phyloP scores from a whole-genome alignment of 2,797 vertebrate species.

The Agapornis canus region DNA sequence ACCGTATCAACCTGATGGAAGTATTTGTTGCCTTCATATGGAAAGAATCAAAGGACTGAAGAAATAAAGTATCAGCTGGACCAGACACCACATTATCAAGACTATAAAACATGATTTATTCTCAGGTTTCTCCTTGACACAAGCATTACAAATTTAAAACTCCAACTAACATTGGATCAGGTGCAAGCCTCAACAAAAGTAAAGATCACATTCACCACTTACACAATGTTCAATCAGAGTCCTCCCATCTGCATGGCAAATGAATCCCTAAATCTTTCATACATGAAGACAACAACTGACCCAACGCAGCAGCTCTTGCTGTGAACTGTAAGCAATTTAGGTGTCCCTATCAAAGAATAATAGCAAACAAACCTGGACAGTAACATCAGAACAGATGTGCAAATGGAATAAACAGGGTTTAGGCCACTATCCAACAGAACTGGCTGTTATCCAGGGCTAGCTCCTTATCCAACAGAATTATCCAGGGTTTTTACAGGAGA shows the following conservation, averaged over 20 bases:
- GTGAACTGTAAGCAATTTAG: conserved; percentile 40
- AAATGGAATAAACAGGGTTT: conserved; percentile 3
- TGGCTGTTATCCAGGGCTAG: not conserved
- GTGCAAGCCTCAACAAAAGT: conserved; percentile 39
- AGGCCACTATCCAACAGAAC: not conserved
- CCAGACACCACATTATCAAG: conserved; percentile 62
- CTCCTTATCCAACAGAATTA: not conserved
- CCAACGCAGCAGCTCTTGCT: not conserved
- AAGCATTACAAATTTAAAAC: conserved; percentile 61
- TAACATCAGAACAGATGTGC: conserved; percentile 45
- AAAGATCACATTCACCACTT: conserved; percentile 19
- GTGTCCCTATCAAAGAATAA: conserved; percentile 18
- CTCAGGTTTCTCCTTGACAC: conserved; percentile 64
- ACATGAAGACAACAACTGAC: not conserved
- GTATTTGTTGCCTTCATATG: conserved; percentile 69
- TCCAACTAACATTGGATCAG: conserved; percentile 45
- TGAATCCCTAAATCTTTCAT: not conserved
- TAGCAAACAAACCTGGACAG: conserved; percentile 42
- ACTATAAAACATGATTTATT: conserved; percentile 74
- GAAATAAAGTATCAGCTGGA: conserved; percentile 66
- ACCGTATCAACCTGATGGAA: conserved; percentile 40
- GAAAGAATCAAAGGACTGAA: conserved; percentile 73
- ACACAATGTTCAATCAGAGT: not conserved
- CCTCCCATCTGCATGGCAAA: not conserved
- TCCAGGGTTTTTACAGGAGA: not conserved